phyloP scores from a whole-genome alignment of 1,140 invertebrate species.

The Brachionus asplanchnoidis region DNA sequence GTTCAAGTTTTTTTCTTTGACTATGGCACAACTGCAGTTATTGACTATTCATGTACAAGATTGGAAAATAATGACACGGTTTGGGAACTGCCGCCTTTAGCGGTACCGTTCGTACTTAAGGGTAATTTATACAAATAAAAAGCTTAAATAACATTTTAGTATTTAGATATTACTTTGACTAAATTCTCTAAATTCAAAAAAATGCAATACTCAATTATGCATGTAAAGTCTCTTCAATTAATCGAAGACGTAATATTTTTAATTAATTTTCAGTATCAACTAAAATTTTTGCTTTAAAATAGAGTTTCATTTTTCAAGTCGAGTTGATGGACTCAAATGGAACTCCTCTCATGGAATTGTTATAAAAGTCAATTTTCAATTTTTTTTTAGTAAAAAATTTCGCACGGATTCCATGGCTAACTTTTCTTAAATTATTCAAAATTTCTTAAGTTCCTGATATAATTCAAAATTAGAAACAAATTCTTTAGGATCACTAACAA shows the following conservation, averaged over 20 bases:
- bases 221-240: not conserved
- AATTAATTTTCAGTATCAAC: not conserved
- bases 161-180: not conserved
- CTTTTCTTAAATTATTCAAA: too few species aligned
- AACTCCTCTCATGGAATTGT: not conserved
- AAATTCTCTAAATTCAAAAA: conserved; percentile 31
- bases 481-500: too few species aligned
- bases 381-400: not conserved
- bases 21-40: not conserved
- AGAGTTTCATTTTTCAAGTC: conserved; percentile 26
- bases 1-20: conserved; percentile 7
- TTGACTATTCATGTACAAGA: not conserved
- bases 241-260: conserved; percentile 14
- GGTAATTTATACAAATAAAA: not conserved
- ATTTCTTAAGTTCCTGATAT: too few species aligned
- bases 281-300: not conserved
- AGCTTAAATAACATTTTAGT: not conserved
- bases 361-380: not conserved
- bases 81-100: conserved; percentile 10
- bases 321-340: not conserved
- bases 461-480: too few species aligned
- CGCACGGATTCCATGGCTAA: too few species aligned
- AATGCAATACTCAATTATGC: not conserved
- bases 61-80: not conserved
- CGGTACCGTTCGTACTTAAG: not conserved